Evolutionary conservation across 2,888 invertebrate genomes (phyloP), one percentile per base, ranked within the genome.

Genomic region (Tiliacea citrago): DNA sequence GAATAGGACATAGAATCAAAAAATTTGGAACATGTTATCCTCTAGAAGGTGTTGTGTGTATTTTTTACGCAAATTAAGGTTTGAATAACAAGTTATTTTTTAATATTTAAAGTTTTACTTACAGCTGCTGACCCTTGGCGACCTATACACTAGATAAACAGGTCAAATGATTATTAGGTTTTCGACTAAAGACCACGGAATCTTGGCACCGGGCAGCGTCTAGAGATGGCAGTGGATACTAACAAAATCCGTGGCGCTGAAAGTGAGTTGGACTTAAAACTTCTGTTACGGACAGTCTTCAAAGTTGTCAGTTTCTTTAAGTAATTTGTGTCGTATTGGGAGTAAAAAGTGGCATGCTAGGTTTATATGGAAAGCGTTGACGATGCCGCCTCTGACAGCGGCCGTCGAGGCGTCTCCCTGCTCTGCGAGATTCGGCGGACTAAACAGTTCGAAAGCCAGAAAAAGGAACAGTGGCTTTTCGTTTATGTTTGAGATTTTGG

Each of bases 51-150:
- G 55, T 55, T 13, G 18, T 24, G 10, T 24, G 62, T 24, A 24
- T 18, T 42, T 45, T 45, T 2, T 62, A 18, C 6, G 24, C 3
- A 45, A 45, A 24, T 2, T 18, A 62, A 45, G 45, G 18, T 18
- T 45, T 12, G 12, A 29, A 35, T 10, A 51, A 65, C 0, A n/a
- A 49, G 21, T 5, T 35, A 35, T 9, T 53, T 53, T n/a, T 66
- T 10, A 35, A 16, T 66, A 66, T 35, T 53, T 10, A 18, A 66
- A 55, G 7, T 39, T 18, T 18, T n/a, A 57, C 71, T 71, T 39
- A 72, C 71, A 4, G 71, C 71, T 57, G 71, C 71, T 13, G 71
- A 72, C 0, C 71, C 45, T 21, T 71, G 45, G 12, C 55, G 55
- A 12, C 71, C 71, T 47, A 7, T 0, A 47, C 71, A 72, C 71